phyloP scores from a whole-genome alignment of 2,113 vertebrate genomes.

The Collichthys lucidus region DNA sequence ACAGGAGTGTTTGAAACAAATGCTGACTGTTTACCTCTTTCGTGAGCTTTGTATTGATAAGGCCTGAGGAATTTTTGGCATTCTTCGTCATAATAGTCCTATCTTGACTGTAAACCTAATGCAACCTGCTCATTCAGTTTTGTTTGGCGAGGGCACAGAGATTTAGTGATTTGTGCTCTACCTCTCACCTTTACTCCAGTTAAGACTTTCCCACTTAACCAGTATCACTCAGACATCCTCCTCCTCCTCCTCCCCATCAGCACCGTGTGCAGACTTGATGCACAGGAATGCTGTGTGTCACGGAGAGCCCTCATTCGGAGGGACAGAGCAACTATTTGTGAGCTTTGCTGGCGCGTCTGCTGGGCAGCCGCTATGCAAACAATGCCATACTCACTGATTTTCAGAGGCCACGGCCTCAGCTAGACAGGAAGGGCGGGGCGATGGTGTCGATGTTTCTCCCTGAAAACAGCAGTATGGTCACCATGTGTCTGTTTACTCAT shows the following conservation, averaged over 20 bases:
- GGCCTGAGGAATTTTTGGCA: not conserved
- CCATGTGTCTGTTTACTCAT: not conserved
- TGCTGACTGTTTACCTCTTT: not conserved
- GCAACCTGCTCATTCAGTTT: not conserved
- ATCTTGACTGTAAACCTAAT: not conserved
- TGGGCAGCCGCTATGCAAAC: slow-evolving; percentile 43
- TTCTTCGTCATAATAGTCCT: not conserved
- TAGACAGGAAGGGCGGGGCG: slow-evolving; percentile 9
- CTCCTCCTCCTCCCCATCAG: not conserved
- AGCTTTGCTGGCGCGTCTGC: slow-evolving; percentile 44
- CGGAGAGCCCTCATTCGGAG: slow-evolving; percentile 18
- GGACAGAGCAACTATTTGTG: slow-evolving; percentile 58
- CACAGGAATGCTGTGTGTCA: slow-evolving; percentile 19
- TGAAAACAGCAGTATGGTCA: slow-evolving; percentile 3
- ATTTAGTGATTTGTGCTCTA: not conserved
- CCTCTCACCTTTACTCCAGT: not conserved
- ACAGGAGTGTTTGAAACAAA: not conserved
- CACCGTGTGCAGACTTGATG: slow-evolving; percentile 10
- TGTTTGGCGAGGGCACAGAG: not conserved
- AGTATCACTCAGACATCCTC: not conserved
- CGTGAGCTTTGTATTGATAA: slow-evolving; percentile 1
- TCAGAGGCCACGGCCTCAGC: slow-evolving; percentile 34
- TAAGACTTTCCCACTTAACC: slow-evolving; percentile 2
- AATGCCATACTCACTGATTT: slow-evolving; percentile 51
- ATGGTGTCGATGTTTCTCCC: not conserved